These are phyloP conservation scores for Sinopyrophorus schimmeli DNA, from an alignment of 2,888 invertebrate genomes.

Conservation along the genomic window DNA sequence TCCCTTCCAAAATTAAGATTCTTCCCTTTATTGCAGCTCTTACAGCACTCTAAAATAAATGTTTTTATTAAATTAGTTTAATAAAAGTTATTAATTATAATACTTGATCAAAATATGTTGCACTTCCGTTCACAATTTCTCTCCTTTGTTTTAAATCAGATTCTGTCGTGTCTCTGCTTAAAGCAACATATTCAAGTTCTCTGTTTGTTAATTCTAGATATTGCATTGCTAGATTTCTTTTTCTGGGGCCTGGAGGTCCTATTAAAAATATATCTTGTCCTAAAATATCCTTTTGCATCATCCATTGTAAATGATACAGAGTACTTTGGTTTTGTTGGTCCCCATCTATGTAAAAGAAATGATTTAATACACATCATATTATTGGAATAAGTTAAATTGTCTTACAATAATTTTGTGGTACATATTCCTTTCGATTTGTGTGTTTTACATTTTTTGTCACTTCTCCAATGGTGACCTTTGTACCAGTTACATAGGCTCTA, in stretches of 20 bases:
- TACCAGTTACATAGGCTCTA: conserved; percentile 53
- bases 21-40: conserved; percentile 88
- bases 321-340: conserved; percentile 70
- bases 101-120: conserved; percentile 92
- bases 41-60: conserved; percentile 76
- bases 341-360: conserved; percentile 56
- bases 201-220: conserved; percentile 86
- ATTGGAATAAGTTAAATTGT: conserved; percentile 4
- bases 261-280: conserved; percentile 95
- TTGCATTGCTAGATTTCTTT: conserved; percentile 82
- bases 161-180: conserved; percentile 96
- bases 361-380: neutral
- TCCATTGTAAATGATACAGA: conserved; percentile 87
- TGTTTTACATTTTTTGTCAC: conserved; percentile 66
- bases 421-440: conserved; percentile 75
- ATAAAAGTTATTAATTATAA: conserved; percentile 10
- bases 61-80: conserved; percentile 8
- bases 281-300: conserved; percentile 91
- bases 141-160: conserved; percentile 94
- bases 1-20: conserved; percentile 89
- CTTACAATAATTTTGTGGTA: conserved; percentile 84
- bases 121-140: conserved; percentile 86
- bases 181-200: conserved; percentile 90
- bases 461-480: conserved; percentile 73
- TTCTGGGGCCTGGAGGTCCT: conserved; percentile 84